These are phyloP conservation scores for Agrotis exclamationis DNA, from an alignment of 2,888 invertebrate genomes.

Conservation along the genomic window DNA sequence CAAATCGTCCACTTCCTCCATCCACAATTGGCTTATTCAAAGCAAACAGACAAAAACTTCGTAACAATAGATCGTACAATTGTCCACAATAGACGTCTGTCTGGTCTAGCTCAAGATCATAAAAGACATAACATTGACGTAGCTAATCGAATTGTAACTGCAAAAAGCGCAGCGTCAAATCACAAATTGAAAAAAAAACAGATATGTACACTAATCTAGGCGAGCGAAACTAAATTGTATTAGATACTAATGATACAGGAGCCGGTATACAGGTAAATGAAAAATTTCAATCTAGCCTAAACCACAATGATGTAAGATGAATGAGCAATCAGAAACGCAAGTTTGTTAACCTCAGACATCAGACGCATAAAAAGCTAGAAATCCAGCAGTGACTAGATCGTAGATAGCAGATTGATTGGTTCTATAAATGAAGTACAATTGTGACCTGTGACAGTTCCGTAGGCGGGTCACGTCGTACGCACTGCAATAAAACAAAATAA, in stretches of 20 bases:
- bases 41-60: conserved; percentile 83
- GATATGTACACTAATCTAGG: conserved; percentile 71
- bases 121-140: conserved; percentile 68
- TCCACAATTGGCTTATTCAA: conserved; percentile 83
- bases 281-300: conserved; percentile 80
- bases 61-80: conserved; percentile 81
- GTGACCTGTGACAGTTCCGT: conserved; percentile 81
- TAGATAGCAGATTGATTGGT: conserved; percentile 89
- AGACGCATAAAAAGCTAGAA: conserved; percentile 90
- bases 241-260: conserved; percentile 78
- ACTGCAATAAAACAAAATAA: conserved; percentile 82
- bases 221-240: conserved; percentile 71
- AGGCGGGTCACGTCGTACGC: conserved; percentile 82
- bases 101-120: conserved; percentile 74
- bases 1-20: conserved; percentile 85
- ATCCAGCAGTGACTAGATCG: conserved; percentile 87
- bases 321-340: conserved; percentile 88
- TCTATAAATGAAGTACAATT: conserved; percentile 86
- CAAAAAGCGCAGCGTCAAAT: conserved; percentile 67
- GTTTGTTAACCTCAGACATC: conserved; percentile 87
- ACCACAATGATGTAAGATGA: conserved; percentile 90
- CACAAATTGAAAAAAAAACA: conserved; percentile 56
- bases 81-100: conserved; percentile 70
- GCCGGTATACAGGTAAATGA: conserved; percentile 77
- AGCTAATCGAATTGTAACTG: conserved; percentile 66